Evolutionary conservation across 2,797 vertebrate genomes (phyloP).

Genomic region (Florisuga fusca): DNA sequence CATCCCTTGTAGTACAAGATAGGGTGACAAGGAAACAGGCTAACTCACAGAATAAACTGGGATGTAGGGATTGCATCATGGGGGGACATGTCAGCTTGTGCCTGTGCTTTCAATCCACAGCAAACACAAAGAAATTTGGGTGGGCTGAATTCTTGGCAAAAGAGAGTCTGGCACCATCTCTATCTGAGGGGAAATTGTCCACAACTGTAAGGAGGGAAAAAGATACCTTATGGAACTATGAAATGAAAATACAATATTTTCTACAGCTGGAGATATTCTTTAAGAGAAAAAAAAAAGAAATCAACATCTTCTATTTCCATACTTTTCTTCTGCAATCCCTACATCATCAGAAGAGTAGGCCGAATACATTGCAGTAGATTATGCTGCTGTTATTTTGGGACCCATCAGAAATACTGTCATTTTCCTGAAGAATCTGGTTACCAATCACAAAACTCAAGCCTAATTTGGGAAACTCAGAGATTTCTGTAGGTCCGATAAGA

Average conservation of each 20-base stretch:
- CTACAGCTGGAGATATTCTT: constrained; percentile 39
- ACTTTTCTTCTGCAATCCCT: not conserved
- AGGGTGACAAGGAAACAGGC: not conserved
- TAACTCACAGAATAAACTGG: not conserved
- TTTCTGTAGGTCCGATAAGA: constrained; percentile 26
- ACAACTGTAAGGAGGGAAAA: not conserved
- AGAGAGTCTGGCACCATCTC: not conserved
- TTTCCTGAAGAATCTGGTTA: constrained; percentile 47
- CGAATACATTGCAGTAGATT: constrained; percentile 29
- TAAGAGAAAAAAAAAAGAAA: not conserved
- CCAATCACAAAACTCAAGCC: constrained; percentile 1
- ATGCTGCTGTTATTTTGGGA: constrained; percentile 35
- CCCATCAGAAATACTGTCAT: constrained; percentile 39
- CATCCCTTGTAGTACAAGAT: not conserved
- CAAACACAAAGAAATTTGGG: not conserved
- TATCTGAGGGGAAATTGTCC: not conserved
- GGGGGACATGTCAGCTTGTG: not conserved
- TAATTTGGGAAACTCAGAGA: constrained; percentile 22
- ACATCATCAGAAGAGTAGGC: constrained; percentile 32
- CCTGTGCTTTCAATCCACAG: not conserved
- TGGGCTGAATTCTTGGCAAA: not conserved
- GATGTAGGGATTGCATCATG: not conserved
- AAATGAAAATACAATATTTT: constrained; percentile 28
- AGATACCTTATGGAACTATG: not conserved
- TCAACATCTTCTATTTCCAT: constrained; percentile 44